A percentile compares a stretch with the other conserved stretches of the same genome.
Evolutionary conservation across 2,888 invertebrate species (phyloP).

Genomic region (Zaprionus bogoriensis): DNA sequence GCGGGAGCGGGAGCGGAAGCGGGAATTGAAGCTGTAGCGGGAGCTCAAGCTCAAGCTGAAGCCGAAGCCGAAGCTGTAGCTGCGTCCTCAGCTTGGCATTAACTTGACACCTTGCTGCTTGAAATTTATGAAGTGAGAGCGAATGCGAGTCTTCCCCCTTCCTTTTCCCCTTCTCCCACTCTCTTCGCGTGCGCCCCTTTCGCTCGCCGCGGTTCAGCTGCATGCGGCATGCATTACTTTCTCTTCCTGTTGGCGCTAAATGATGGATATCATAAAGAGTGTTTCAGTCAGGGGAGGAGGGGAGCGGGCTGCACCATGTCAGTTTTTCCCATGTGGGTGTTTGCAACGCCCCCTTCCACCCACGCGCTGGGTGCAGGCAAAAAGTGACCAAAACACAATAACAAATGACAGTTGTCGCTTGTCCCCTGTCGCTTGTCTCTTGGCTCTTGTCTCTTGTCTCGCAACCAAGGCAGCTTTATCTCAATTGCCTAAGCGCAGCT

Average conservation of each 20-base stretch:
- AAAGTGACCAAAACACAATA: conserved; percentile 38
- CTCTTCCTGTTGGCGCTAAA: conserved; percentile 76
- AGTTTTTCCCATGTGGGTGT: conserved; percentile 44
- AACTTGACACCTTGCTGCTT: conserved; percentile 72
- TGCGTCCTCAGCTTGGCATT: conserved; percentile 66
- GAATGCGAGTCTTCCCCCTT: conserved; percentile 6
- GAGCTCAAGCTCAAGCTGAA: conserved; percentile 21
- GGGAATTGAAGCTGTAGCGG: conserved; percentile 5
- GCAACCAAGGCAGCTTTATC: conserved; percentile 29
- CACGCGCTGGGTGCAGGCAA: background rate
- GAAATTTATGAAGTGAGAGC: conserved; percentile 77
- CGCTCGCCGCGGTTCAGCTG: conserved; percentile 10
- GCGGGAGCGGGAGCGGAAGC: background rate
- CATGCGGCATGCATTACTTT: conserved; percentile 64
- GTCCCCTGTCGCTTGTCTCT: conserved; percentile 29
- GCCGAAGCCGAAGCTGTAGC: conserved; percentile 15
- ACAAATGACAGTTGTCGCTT: conserved; percentile 63
- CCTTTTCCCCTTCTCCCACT: background rate
- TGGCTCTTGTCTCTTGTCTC: conserved; percentile 20
- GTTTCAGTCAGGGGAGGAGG: background rate
- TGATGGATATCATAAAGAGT: conserved; percentile 62
- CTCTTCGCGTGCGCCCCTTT: background rate
- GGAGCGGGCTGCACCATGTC: background rate
- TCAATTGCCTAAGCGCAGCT: conserved; percentile 50
- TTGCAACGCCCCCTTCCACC: conserved; percentile 1